A percentile compares a stretch with the other conserved stretches of the same genome.
phyloP scores from a whole-genome alignment of 1,140 invertebrate species.

The Hyles euphorbiae region DNA sequence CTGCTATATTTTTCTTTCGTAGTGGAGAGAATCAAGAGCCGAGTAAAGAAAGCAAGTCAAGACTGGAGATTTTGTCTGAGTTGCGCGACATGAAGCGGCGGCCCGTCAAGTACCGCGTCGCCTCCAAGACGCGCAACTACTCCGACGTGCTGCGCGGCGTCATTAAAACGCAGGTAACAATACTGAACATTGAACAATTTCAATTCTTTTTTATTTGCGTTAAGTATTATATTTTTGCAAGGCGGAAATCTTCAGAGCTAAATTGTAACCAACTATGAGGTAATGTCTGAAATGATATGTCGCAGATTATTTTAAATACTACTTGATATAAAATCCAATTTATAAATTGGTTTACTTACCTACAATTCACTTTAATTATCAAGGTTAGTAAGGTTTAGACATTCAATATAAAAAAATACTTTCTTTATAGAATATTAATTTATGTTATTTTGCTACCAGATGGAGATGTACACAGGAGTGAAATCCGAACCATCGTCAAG shows the following conservation, averaged over 20 bases:
- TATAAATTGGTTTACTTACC: too few species aligned
- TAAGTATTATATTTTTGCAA: too few species aligned
- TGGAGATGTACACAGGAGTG: constrained; percentile 21
- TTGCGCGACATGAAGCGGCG: constrained; percentile 80
- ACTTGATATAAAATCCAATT: too few species aligned
- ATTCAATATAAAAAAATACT: too few species aligned
- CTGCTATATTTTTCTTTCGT: too few species aligned
- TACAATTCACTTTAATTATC: too few species aligned
- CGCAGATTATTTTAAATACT: too few species aligned
- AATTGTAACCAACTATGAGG: too few species aligned
- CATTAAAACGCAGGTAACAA: constrained; percentile 77
- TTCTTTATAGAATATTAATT: neutral
- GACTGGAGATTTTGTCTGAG: constrained; percentile 74
- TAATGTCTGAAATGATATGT: too few species aligned
- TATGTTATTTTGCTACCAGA: constrained; percentile 13
- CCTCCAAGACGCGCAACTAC: constrained; percentile 79
- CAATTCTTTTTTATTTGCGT: neutral
- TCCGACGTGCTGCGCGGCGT: constrained; percentile 79
- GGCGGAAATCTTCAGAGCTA: too few species aligned
- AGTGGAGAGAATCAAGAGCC: constrained; percentile 12
- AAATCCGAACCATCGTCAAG: constrained; percentile 1
- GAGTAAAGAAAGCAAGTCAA: constrained; percentile 26
- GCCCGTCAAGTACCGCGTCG: constrained; percentile 78
- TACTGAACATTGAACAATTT: too few species aligned
- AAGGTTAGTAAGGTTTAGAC: too few species aligned